A percentile compares a stretch with the other conserved stretches of the same genome.
These are phyloP conservation scores for Acropternis orthonyx DNA, from an alignment of 2,797 vertebrate genomes.

Conservation along the genomic window DNA sequence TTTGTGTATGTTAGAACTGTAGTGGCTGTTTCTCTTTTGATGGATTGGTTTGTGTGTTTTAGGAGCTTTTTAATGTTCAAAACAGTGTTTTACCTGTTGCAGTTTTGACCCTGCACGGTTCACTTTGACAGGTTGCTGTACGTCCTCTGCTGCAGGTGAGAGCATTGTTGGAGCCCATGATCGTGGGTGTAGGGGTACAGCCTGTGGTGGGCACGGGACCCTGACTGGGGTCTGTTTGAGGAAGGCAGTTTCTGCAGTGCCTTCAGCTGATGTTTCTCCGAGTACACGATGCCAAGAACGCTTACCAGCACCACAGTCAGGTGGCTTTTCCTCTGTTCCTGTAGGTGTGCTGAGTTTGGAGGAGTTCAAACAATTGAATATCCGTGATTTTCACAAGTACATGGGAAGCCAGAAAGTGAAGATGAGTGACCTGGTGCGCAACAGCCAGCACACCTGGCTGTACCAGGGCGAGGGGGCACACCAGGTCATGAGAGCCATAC, in stretches of 20 bases:
- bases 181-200: rapidly evolving
- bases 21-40: neutral
- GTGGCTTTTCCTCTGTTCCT: neutral
- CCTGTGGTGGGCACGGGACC: neutral
- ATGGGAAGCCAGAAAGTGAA: slow-evolving; percentile 88
- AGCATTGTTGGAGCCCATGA: neutral
- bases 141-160: neutral
- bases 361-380: slow-evolving; percentile 91
- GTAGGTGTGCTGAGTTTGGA: slow-evolving; percentile 91
- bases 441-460: slow-evolving; percentile 97
- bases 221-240: neutral
- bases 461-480: slow-evolving; percentile 96
- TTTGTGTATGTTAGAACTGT: neutral
- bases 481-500: slow-evolving; percentile 89
- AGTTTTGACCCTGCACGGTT: neutral
- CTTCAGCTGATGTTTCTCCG: neutral
- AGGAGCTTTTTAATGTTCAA: neutral
- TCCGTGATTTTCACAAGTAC: slow-evolving; percentile 93
- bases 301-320: neutral
- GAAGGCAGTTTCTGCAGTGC: neutral
- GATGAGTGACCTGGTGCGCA: slow-evolving; percentile 92
- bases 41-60: neutral
- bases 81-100: neutral
- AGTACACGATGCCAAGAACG: neutral
- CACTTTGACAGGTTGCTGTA: neutral